Base-by-base conservation (phyloP, 92 coral and sea anemone species). In the Phenganax stokvisi region DNA sequence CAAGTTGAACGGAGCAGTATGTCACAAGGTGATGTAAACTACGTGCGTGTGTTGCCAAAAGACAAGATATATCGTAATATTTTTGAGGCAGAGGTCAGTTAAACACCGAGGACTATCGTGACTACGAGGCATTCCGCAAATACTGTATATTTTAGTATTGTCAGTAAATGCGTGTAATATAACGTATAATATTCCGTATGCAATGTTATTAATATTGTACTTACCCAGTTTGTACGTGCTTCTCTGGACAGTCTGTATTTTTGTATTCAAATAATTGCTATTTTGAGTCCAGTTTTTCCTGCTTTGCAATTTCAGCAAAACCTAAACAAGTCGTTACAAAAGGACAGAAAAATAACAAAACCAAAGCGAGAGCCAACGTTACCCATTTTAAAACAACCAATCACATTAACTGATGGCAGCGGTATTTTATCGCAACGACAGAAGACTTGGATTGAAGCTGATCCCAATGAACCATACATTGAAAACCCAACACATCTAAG, bases 401-500 rank as follows among this genome's bases (percentile, higher is more conserved):
- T 90, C 67, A 88, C 89, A 20, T 90, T 90, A 29, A 96, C 99
- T 29, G 92, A 63, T 65, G 83, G 91, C 13, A 93, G 92, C 83
- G 99, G 99, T 54, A 90, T 96, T 73, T 84, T 96, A 75, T 86
- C 92, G 27, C 85, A 81, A 8, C 86, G 96, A 20, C 97, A 96
- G 77, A 96, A 89, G 74, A 76, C 85, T 37, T 96, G 99, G 99
- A 87, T 89, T 59, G 87, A 87, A 28, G 97, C 91, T 13, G 85
- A 85, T 76, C 96, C 92, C 59, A 96, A 96, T 80, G 96, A 96
- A 79, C 83, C 96, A 17, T 84, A 93, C 67, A 86, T 96, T 64
- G 99, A 96, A 58, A 96, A 96, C 56, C 99, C 99, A 10, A 97
- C 93, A 15, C 85, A 92, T 68, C 79, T 87, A 74, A 96, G 93